Evolutionary conservation across 1,140 invertebrate species (phyloP).

Genomic region (Sinonovacula constricta): DNA sequence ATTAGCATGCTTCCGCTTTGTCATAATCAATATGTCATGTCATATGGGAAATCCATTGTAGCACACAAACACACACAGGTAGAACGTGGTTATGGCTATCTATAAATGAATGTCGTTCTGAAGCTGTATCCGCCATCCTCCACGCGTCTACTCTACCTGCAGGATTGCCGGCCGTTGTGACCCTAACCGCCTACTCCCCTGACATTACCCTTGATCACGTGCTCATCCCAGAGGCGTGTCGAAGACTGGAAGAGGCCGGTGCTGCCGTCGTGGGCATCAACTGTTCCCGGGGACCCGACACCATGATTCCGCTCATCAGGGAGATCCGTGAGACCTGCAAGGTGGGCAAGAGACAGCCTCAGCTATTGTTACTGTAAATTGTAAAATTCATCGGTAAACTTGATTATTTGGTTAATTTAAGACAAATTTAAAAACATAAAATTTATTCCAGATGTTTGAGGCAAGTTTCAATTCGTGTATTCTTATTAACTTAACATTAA

Average conservation of each 20-base stretch:
- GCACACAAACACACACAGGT: no score
- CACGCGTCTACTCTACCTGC: no score
- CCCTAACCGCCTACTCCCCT: conserved; percentile 46
- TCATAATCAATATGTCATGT: no score
- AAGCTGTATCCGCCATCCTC: no score
- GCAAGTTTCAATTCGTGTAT: no score
- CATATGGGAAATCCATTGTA: no score
- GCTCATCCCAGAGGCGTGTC: conserved; percentile 62
- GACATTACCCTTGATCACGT: conserved; percentile 65
- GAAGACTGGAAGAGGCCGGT: conserved; percentile 66
- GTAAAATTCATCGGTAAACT: not conserved
- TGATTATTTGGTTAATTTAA: no score
- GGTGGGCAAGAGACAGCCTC: conserved; percentile 35
- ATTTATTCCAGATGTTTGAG: not conserved
- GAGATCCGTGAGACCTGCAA: conserved; percentile 67
- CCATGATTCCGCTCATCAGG: conserved; percentile 69
- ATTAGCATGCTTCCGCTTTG: no score
- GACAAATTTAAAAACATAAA: not conserved
- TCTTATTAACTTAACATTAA: no score
- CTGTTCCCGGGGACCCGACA: conserved; percentile 69
- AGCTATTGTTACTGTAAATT: not conserved
- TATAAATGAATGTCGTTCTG: no score
- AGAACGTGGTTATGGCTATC: no score
- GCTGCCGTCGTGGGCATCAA: conserved; percentile 75
- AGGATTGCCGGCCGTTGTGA: conserved; percentile 57